Conservation (phyloP, 2,113 vertebrate genomes). For the Thalassarche chlororhynchos region DNA sequence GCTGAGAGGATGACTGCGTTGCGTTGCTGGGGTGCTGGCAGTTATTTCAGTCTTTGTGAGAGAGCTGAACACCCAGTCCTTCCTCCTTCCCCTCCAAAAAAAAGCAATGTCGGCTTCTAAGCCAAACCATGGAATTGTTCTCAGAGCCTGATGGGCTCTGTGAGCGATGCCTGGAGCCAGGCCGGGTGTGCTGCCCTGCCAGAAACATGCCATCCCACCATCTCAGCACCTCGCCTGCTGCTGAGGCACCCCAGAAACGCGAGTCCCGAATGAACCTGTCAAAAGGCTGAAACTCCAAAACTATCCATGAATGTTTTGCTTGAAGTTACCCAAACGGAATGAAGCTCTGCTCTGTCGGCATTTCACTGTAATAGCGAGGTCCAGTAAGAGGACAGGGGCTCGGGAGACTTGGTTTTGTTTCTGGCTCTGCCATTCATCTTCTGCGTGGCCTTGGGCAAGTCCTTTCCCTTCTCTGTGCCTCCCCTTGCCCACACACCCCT, state of each 20-base stretch:
- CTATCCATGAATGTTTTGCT: not conserved
- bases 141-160: not conserved
- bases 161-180: not conserved
- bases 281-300: not conserved
- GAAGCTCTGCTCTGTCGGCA: not conserved
- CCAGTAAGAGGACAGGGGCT: not conserved
- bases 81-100: not conserved
- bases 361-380: not conserved
- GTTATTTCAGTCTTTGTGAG: not conserved
- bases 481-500: not conserved
- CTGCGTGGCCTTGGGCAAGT: not conserved
- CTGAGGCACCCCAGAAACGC: not conserved
- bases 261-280: fast-evolving
- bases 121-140: not conserved
- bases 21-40: not conserved
- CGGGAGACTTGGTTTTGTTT: not conserved
- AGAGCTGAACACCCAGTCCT: not conserved
- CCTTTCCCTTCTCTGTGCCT: not conserved
- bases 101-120: not conserved
- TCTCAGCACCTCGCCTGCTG: not conserved
- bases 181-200: not conserved
- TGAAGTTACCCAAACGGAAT: not conserved
- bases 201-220: fast-evolving
- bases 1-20: not conserved
- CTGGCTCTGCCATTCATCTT: not conserved